Evolutionary conservation across 1,140 invertebrate genomes (phyloP).

Genomic region (Mya arenaria): DNA sequence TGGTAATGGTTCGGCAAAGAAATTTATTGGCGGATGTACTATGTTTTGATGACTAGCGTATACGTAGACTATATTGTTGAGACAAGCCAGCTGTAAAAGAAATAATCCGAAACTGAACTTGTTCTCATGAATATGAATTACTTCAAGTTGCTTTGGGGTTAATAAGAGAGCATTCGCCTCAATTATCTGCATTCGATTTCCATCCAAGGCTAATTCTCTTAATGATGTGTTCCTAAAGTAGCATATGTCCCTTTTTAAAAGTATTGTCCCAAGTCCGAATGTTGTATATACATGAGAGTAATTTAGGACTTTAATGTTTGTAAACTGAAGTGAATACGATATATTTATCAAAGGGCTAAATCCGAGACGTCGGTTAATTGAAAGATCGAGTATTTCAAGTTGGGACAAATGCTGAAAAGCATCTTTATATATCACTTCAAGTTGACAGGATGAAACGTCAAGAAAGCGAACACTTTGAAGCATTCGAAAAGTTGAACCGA

Average conservation of each 20-base stretch:
- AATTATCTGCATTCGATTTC: background rate
- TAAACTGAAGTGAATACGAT: slow-evolving; percentile 28
- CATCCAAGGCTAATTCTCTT: background rate
- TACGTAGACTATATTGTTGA: background rate
- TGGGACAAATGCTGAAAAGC: slow-evolving; percentile 3
- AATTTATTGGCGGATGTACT: background rate
- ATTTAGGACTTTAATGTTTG: slow-evolving; percentile 26
- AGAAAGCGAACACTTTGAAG: background rate
- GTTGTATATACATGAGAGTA: slow-evolving; percentile 6
- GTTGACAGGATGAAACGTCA: slow-evolving; percentile 18
- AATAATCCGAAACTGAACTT: slow-evolving; percentile 37
- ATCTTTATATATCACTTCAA: slow-evolving; percentile 13
- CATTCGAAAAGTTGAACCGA: background rate
- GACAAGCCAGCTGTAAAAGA: background rate
- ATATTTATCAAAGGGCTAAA: slow-evolving; percentile 18
- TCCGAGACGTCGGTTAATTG: slow-evolving; percentile 18
- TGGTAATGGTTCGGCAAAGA: background rate
- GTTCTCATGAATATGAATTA: slow-evolving; percentile 17
- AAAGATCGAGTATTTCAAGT: slow-evolving; percentile 42
- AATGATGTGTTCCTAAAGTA: slow-evolving; percentile 45
- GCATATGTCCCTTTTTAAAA: background rate
- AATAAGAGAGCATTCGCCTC: slow-evolving; percentile 23
- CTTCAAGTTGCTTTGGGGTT: slow-evolving; percentile 31
- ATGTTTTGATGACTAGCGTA: slow-evolving; percentile 11
- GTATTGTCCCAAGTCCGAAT: background rate